Conservation (phyloP, 2,888 invertebrate genomes). For the Theretra japonica region DNA sequence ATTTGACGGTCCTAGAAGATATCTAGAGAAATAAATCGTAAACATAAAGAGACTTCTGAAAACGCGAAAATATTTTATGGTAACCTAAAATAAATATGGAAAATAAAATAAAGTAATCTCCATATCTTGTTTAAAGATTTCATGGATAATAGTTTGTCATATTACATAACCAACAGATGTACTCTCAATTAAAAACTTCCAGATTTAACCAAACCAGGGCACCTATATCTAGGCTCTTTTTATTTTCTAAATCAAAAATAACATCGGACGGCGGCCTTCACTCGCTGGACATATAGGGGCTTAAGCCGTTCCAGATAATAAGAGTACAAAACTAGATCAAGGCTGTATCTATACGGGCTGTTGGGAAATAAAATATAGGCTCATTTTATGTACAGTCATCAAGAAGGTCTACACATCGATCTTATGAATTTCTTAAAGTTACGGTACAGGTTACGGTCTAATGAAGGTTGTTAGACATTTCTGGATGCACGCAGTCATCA, state of each 20-base stretch:
- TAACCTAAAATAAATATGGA: no score
- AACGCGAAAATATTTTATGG: accelerated
- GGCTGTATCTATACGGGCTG: conserved; percentile 7
- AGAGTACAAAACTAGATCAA: conserved; percentile 12
- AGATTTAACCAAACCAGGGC: not conserved
- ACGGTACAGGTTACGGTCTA: no score
- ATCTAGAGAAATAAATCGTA: no score
- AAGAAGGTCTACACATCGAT: not conserved
- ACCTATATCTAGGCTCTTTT: not conserved
- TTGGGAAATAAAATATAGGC: not conserved
- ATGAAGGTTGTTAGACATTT: no score
- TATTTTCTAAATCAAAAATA: not conserved
- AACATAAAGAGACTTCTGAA: no score
- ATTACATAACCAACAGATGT: no score
- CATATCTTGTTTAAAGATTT: no score
- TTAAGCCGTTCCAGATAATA: conserved; percentile 18
- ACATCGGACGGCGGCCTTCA: not conserved
- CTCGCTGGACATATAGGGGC: conserved; percentile 6
- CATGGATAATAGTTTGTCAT: no score
- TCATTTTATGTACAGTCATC: not conserved
- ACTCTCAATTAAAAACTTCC: no score
- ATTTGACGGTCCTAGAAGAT: no score
- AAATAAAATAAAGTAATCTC: no score
- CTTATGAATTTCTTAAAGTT: not conserved
- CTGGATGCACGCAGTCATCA: no score